Conservation (phyloP, 1,140 invertebrate species). For the Lepidurus apus region DNA sequence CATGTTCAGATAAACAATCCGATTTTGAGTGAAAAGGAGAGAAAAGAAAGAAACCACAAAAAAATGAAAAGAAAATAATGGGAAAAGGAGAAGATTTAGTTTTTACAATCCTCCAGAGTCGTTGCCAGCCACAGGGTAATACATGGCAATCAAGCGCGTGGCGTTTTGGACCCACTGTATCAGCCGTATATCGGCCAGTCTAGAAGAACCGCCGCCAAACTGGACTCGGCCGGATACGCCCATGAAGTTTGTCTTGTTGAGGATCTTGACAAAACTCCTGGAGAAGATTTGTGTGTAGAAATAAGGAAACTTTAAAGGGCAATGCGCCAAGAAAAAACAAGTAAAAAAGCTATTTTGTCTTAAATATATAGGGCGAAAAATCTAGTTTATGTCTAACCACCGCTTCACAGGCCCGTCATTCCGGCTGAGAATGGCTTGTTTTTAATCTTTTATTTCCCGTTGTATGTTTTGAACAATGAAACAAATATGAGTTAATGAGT, state of each 20-base stretch:
- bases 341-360: too few species aligned
- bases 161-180: constrained; percentile 60
- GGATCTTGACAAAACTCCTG: constrained; percentile 48
- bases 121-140: constrained; percentile 52
- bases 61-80: not conserved
- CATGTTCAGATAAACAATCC: not conserved
- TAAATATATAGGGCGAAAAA: too few species aligned
- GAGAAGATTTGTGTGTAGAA: too few species aligned
- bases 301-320: too few species aligned
- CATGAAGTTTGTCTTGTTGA: constrained; percentile 58
- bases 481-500: too few species aligned
- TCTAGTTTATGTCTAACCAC: too few species aligned
- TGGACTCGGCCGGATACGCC: constrained; percentile 70
- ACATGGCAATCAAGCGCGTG: constrained; percentile 56
- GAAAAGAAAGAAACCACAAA: not conserved
- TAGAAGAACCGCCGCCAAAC: constrained; percentile 62
- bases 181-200: constrained; percentile 62
- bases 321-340: too few species aligned
- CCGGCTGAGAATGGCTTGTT: too few species aligned
- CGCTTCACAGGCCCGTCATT: too few species aligned
- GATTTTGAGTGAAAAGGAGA: constrained; percentile 15
- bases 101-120: constrained; percentile 13
- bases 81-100: not conserved
- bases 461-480: too few species aligned
- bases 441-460: too few species aligned